These are phyloP conservation scores for Procambarus virginalis DNA, from an alignment of 1,140 invertebrate genomes.

Conservation along the genomic window DNA sequence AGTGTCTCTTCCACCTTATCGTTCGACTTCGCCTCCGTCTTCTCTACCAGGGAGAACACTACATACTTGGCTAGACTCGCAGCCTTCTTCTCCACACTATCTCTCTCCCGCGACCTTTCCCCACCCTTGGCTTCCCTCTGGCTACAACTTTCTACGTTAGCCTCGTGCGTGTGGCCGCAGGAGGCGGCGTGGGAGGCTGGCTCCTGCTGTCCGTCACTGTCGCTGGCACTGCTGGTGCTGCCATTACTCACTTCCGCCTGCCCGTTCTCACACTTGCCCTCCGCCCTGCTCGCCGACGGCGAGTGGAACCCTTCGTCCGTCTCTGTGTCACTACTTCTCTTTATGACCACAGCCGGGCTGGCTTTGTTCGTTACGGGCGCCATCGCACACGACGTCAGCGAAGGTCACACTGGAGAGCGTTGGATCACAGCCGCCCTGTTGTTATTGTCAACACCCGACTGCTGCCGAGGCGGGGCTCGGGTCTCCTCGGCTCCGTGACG, in stretches of 20 bases:
- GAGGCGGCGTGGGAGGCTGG: neutral
- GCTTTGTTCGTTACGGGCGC: neutral
- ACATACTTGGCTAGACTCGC: constrained; percentile 46
- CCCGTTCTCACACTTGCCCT: neutral
- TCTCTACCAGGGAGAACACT: constrained; percentile 20
- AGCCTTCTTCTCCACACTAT: constrained; percentile 34
- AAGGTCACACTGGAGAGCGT: neutral
- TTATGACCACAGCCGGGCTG: neutral
- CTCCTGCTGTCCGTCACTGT: constrained; percentile 18
- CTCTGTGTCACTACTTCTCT: constrained; percentile 20
- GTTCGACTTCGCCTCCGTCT: neutral
- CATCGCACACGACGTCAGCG: neutral
- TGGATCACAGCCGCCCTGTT: neutral
- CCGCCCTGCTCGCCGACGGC: neutral
- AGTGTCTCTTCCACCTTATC: constrained; percentile 72
- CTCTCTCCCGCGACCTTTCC: neutral
- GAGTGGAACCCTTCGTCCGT: constrained; percentile 47
- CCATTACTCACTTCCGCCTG: neutral
- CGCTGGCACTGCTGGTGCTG: neutral
- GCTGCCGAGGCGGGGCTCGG: neutral
- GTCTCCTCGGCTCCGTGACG: neutral
- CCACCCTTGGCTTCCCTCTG: neutral
- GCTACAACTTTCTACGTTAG: neutral
- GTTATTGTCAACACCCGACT: neutral
- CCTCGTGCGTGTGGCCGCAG: neutral